phyloP scores from a whole-genome alignment of 1,140 invertebrate genomes.

The Phymastichus coffea region DNA sequence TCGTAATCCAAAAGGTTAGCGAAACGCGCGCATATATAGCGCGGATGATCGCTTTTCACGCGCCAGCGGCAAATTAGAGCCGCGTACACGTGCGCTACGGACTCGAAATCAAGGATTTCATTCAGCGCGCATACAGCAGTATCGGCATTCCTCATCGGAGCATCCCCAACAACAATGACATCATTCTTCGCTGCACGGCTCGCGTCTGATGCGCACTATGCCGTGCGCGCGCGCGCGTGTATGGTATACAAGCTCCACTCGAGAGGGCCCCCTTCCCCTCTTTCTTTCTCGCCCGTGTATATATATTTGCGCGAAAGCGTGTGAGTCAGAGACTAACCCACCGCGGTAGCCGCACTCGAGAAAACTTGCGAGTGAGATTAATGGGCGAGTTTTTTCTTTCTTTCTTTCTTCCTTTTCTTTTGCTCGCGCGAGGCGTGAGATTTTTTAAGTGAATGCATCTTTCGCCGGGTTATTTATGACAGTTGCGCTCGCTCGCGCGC shows the following conservation, averaged over 20 bases:
- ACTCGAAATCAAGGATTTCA: constrained; percentile 12
- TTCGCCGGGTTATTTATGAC: not conserved
- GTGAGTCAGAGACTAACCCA: too few species aligned
- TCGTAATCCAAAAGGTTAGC: too few species aligned
- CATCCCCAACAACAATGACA: constrained; percentile 12
- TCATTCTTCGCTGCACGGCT: constrained; percentile 16
- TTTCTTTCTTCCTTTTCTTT: not conserved
- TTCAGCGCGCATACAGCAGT: not conserved
- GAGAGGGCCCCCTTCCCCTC: too few species aligned
- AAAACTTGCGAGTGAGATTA: too few species aligned
- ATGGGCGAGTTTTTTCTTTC: not conserved
- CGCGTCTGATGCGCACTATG: too few species aligned
- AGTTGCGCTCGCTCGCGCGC: not conserved
- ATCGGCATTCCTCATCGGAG: not conserved
- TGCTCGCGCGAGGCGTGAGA: not conserved
- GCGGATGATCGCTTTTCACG: too few species aligned
- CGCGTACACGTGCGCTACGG: not conserved
- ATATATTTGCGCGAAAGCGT: too few species aligned
- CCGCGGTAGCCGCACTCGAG: too few species aligned
- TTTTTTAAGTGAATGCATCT: not conserved
- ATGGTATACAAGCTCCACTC: too few species aligned
- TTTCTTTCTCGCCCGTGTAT: too few species aligned
- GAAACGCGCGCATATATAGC: too few species aligned
- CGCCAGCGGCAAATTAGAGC: not conserved
- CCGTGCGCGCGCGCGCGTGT: too few species aligned